Base-by-base conservation (phyloP, 2,797 vertebrate species). In the Xenentodon cancila region DNA sequence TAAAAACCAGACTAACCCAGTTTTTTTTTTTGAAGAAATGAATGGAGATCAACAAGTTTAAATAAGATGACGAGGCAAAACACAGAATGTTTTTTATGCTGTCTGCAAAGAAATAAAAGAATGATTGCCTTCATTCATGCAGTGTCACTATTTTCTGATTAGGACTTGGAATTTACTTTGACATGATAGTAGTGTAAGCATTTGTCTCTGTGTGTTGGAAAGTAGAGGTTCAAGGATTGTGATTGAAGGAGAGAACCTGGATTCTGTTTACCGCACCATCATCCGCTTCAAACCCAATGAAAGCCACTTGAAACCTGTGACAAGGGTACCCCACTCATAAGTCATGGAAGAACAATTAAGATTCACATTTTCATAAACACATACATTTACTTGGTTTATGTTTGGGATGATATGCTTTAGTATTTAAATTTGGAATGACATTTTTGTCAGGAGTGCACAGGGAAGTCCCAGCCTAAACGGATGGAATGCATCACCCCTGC, bases 181-280 rank as follows among this genome's bases (percentile, higher is more conserved):
- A 46, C 30, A 37, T 12, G 1, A 37, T 37, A 37, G 34, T 11
- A 18, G 32, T 21, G 5, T 20, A 54, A 60, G 40, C 0, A 0
- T 7, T 0, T 30, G 12, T 30, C 43, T 47, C 9, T 75, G 17
- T 64, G 0, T 74, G 37, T 77, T 25, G 25, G 18, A 58, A 52
- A 79, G 9, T 5, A 97, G 96, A 69, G 95, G 95, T n/a, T 96
- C 94, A 0, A 90, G 85, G 61, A 90, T 99, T 68, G 94, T 94
- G 34, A 88, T 99, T 51, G 75, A 51, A 0, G 97, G 98, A 40
- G 86, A 92, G 69, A 94, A 97, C 86, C 88, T 99, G 87, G 93
- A 97, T 77, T 97, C 96, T 0, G 93, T 93, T 2, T 95, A 93
- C 71, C 91, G 86, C 0, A 89, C 95, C 15, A 84, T 84, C 20